Percentiles rank a stretch among this genome's conserved stretches.
Evolutionary conservation across 2,888 invertebrate species (phyloP).

Genomic region (Camponotus fellah): DNA sequence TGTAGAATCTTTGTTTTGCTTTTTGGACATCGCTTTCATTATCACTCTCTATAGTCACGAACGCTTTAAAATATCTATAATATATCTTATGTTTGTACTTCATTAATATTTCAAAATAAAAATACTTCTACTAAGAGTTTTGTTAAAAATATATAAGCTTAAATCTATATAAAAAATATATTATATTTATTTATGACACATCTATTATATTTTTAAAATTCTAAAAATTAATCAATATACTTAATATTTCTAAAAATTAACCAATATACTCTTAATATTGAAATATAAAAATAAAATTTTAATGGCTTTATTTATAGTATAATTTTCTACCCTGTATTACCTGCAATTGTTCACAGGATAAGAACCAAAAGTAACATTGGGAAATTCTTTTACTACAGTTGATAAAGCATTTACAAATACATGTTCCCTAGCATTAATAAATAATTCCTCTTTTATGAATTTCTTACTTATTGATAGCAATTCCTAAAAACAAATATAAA

Average conservation of each 20-base stretch:
- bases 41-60: slow-evolving; percentile 87
- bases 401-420: slow-evolving; percentile 85
- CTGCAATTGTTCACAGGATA: slow-evolving; percentile 86
- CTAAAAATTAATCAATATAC: background rate
- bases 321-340: slow-evolving; percentile 76
- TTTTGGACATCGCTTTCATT: slow-evolving; percentile 80
- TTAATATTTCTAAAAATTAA: background rate
- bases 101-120: slow-evolving; percentile 5
- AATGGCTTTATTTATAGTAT: background rate
- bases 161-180: background rate
- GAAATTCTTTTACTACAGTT: slow-evolving; percentile 85
- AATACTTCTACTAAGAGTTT: background rate
- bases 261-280: background rate
- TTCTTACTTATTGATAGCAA: slow-evolving; percentile 83
- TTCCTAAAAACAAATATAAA: slow-evolving; percentile 70
- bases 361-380: slow-evolving; percentile 87
- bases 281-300: background rate
- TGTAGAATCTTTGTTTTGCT: slow-evolving; percentile 85
- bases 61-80: slow-evolving; percentile 86
- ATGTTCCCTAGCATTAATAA: slow-evolving; percentile 86
- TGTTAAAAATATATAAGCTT: background rate
- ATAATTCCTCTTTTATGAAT: slow-evolving; percentile 85
- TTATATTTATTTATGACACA: background rate
- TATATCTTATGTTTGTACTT: slow-evolving; percentile 1
- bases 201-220: background rate